Evolutionary conservation across 2,888 invertebrate genomes (phyloP).

Genomic region (Amiota minor): DNA sequence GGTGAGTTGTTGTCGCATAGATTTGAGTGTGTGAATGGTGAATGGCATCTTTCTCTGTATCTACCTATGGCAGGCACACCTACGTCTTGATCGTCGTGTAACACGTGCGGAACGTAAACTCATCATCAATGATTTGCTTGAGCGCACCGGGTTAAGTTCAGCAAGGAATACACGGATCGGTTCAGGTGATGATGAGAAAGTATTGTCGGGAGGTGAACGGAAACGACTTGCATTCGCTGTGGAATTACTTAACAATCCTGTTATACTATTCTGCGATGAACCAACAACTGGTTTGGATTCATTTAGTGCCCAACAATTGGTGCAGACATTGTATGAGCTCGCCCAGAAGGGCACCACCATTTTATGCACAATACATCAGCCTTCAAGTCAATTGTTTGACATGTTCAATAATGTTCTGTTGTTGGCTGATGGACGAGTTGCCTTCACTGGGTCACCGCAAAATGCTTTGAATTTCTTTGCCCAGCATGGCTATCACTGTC

Average conservation of each 20-base stretch:
- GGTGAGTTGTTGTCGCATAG: slow-evolving; percentile 73
- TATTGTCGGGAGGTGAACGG: slow-evolving; percentile 94
- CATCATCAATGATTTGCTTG: slow-evolving; percentile 81
- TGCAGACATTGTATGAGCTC: slow-evolving; percentile 80
- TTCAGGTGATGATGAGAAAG: slow-evolving; percentile 81
- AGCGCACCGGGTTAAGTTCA: slow-evolving; percentile 81
- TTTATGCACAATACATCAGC: slow-evolving; percentile 95
- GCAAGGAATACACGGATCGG: slow-evolving; percentile 87
- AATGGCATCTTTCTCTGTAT: no score
- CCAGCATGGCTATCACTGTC: slow-evolving; percentile 84
- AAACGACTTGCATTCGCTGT: slow-evolving; percentile 94
- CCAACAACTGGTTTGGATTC: slow-evolving; percentile 96
- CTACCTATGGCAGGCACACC: slow-evolving; percentile 77
- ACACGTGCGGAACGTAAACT: slow-evolving; percentile 77
- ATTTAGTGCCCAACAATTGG: slow-evolving; percentile 90
- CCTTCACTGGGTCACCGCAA: slow-evolving; percentile 84
- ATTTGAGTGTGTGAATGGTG: neutral
- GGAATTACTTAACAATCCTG: slow-evolving; percentile 90
- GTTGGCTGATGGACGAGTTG: slow-evolving; percentile 89
- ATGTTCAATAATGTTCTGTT: slow-evolving; percentile 87
- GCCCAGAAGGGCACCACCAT: slow-evolving; percentile 87
- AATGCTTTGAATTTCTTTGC: slow-evolving; percentile 81
- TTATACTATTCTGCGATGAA: slow-evolving; percentile 94
- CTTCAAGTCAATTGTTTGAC: slow-evolving; percentile 88
- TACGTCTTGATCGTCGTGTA: slow-evolving; percentile 84